Percentiles rank a stretch among this genome's conserved stretches.
phyloP scores from a whole-genome alignment of 2,888 invertebrate species.

The Leucoma salicis region DNA sequence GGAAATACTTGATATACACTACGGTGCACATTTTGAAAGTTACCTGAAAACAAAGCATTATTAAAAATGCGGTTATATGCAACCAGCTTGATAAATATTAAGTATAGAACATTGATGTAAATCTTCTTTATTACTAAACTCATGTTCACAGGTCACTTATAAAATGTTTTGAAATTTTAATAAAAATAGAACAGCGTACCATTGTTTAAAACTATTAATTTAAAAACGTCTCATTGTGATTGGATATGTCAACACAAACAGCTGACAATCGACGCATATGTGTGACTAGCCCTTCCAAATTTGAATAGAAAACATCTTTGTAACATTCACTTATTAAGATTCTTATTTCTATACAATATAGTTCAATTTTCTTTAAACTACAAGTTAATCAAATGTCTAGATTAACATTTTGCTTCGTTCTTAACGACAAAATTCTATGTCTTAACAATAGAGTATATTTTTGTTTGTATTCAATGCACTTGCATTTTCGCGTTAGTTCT shows the following conservation, averaged over 20 bases:
- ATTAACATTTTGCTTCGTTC: background rate
- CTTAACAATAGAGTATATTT: slow-evolving; percentile 7
- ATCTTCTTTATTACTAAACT: too few relatives aligned
- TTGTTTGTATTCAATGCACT: background rate
- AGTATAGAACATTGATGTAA: too few relatives aligned
- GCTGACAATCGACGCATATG: slow-evolving; percentile 34
- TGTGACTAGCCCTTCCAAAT: slow-evolving; percentile 25
- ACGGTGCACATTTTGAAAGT: too few relatives aligned
- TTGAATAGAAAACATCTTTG: slow-evolving; percentile 4
- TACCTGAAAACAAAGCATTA: too few relatives aligned
- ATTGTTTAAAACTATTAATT: slow-evolving; percentile 24
- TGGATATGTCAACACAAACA: slow-evolving; percentile 35
- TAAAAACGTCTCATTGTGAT: slow-evolving; percentile 25
- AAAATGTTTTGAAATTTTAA: background rate
- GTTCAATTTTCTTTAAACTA: slow-evolving; percentile 7
- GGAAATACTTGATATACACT: too few relatives aligned
- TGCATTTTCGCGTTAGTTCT: slow-evolving; percentile 6
- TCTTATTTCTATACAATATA: background rate
- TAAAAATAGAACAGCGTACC: slow-evolving; percentile 5
- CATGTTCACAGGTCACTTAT: background rate
- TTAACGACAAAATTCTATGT: background rate
- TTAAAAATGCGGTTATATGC: too few relatives aligned
- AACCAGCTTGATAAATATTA: too few relatives aligned
- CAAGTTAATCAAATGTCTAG: background rate
- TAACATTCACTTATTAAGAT: background rate